phyloP scores from a whole-genome alignment of 2,797 vertebrate species.

The Gymnothorax reevesii region DNA sequence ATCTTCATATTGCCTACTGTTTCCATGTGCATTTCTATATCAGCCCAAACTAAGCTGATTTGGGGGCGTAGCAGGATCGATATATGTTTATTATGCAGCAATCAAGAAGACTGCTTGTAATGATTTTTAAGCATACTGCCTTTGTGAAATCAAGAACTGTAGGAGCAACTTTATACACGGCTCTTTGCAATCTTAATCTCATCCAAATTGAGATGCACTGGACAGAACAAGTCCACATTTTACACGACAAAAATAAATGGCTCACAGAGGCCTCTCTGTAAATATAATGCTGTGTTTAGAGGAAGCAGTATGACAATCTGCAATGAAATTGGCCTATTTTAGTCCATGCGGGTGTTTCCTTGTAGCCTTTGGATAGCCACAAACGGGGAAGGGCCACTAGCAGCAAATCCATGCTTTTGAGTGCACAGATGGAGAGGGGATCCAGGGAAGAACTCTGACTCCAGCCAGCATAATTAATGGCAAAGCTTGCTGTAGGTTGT shows the following conservation, averaged over 20 bases:
- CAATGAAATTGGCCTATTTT: constrained; percentile 19
- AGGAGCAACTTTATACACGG: not conserved
- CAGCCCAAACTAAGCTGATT: no score
- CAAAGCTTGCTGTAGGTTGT: constrained; percentile 48
- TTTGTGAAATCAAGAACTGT: constrained; percentile 35
- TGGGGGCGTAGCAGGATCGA: constrained; percentile 13
- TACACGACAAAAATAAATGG: not conserved
- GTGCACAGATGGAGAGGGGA: constrained; percentile 24
- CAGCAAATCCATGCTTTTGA: constrained; percentile 11
- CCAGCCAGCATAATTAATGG: constrained; percentile 57
- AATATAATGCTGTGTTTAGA: constrained; percentile 22
- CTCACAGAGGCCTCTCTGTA: not conserved
- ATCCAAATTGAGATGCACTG: not conserved
- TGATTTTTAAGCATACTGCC: constrained; percentile 54
- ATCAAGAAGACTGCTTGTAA: constrained; percentile 62
- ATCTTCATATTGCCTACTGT: no score
- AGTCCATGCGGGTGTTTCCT: not conserved
- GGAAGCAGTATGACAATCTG: constrained; percentile 17
- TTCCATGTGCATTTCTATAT: no score
- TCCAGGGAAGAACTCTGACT: constrained; percentile 30
- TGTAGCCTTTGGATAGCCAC: not conserved
- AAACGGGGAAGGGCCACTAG: constrained; percentile 2
- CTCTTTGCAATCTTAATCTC: not conserved
- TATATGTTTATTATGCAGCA: constrained; percentile 39
- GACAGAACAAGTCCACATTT: not conserved